Base-by-base conservation (phyloP, 2,888 invertebrate species). In the Erebia aethiops region DNA sequence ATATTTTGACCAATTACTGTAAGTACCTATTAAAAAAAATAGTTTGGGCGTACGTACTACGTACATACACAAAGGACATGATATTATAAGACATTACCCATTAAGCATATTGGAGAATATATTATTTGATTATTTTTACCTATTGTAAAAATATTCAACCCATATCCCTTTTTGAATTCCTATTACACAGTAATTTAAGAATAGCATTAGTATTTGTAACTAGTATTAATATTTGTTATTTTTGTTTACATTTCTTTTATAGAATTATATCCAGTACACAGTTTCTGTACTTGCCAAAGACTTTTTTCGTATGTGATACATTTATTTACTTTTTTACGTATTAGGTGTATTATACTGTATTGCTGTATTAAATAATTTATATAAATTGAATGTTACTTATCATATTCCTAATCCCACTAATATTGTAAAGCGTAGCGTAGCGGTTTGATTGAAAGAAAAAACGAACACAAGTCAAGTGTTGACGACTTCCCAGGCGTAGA, bases 241-340 rank as follows among this genome's bases (percentile, higher is more conserved):
- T 52, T 21, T 56, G 26, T 46, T 63, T 66, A 67, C 46, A 54
- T 57, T 18, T 49, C 21, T 61, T 67, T 61, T 67, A 52, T 21
- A 58, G 14, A 52, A 58, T 58, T 67, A 67, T 67, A 67, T 61
- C 46, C 52, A 41, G 67, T 67, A 67, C 60, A 67, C 16, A 16
- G 57, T 80, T 81, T 84, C 82, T 81, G 88, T 91, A 88, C 88
- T 92, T 84, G 91, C 92, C 92, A 93, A 92, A 93, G 92, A 92
- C 87, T 88, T 90, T 88, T 88, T 91, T 91, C 35, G 84, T 90
- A 91, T 91, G 90, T 92, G 90, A 92, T 92, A 92, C 85, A 84
- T 85, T 90, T 74, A 72, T 69, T 75, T 88, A 88, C 84, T 89
- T 90, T 89, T 87, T 88, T 78, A 89, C 83, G 35, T 35, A 35